Evolutionary conservation across 2,888 invertebrate genomes (phyloP).

Genomic region (Cantharis flavilabris): DNA sequence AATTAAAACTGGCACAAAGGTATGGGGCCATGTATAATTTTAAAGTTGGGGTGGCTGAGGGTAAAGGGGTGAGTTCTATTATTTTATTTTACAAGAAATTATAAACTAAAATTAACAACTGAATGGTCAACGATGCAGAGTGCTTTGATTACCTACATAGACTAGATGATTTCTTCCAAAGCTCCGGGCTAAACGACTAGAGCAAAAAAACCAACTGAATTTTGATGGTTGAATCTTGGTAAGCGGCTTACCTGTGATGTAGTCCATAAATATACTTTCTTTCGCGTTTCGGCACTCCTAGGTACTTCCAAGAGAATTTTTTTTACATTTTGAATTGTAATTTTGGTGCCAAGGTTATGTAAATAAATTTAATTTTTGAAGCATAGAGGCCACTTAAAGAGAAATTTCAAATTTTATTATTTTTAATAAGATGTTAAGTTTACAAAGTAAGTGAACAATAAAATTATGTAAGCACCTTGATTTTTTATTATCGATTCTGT

Average conservation of each 20-base stretch:
- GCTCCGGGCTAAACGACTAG: too few species aligned
- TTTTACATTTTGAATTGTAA: neutral
- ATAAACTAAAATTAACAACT: too few species aligned
- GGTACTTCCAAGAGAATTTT: neutral
- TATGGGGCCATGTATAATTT: too few species aligned
- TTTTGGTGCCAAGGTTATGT: neutral
- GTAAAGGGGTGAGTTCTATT: too few species aligned
- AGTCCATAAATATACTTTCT: neutral
- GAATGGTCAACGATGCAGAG: too few species aligned
- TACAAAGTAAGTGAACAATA: constrained; percentile 13
- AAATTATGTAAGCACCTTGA: constrained; percentile 25
- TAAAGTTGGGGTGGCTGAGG: too few species aligned
- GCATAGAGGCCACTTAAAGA: neutral
- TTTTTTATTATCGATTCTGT: constrained; percentile 13
- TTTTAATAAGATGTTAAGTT: constrained; percentile 18
- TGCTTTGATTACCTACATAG: too few species aligned
- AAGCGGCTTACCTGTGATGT: neutral
- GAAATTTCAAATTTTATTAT: constrained; percentile 3
- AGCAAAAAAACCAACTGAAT: too few species aligned
- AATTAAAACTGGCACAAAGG: too few species aligned
- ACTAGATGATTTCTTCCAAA: too few species aligned
- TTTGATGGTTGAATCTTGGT: neutral
- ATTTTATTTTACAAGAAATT: too few species aligned
- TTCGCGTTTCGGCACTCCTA: neutral
- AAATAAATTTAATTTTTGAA: neutral